Conservation (phyloP, 2,797 vertebrate genomes). For the Hafferia zeledoni region DNA sequence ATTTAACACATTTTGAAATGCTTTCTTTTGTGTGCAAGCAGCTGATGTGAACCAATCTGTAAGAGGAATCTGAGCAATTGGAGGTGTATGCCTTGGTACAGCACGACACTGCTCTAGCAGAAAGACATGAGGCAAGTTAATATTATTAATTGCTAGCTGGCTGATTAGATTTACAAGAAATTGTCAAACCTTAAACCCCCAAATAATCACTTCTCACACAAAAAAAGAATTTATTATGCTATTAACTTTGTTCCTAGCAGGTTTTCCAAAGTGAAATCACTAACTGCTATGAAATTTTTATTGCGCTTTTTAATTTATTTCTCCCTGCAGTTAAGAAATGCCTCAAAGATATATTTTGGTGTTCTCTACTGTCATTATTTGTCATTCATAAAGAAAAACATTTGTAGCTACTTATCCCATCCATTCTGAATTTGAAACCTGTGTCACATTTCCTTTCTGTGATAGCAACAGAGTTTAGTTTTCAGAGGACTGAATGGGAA, state of each 20-base stretch:
- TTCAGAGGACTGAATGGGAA: background rate
- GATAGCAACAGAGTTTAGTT: background rate
- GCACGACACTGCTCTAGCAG: slow-evolving; percentile 1
- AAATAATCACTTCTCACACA: slow-evolving; percentile 69
- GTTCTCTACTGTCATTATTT: slow-evolving; percentile 42
- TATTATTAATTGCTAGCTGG: slow-evolving; percentile 71
- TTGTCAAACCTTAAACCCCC: slow-evolving; percentile 63
- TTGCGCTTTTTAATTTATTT: slow-evolving; percentile 75
- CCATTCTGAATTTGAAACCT: slow-evolving; percentile 26
- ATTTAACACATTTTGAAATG: background rate
- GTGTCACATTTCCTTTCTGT: background rate
- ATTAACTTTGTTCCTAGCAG: slow-evolving; percentile 73
- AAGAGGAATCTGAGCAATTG: background rate
- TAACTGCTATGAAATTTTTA: slow-evolving; percentile 73
- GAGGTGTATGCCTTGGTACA: background rate
- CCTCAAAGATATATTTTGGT: slow-evolving; percentile 64
- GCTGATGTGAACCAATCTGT: background rate
- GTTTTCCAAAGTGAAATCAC: slow-evolving; percentile 70
- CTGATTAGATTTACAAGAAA: slow-evolving; percentile 73
- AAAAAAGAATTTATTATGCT: slow-evolving; percentile 67
- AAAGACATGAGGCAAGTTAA: slow-evolving; percentile 58
- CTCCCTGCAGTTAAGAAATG: slow-evolving; percentile 58
- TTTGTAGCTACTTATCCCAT: slow-evolving; percentile 56
- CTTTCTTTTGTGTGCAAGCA: background rate
- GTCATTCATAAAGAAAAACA: slow-evolving; percentile 50